phyloP scores from a whole-genome alignment of 2,113 vertebrate species.

The Festucalex cinctus region DNA sequence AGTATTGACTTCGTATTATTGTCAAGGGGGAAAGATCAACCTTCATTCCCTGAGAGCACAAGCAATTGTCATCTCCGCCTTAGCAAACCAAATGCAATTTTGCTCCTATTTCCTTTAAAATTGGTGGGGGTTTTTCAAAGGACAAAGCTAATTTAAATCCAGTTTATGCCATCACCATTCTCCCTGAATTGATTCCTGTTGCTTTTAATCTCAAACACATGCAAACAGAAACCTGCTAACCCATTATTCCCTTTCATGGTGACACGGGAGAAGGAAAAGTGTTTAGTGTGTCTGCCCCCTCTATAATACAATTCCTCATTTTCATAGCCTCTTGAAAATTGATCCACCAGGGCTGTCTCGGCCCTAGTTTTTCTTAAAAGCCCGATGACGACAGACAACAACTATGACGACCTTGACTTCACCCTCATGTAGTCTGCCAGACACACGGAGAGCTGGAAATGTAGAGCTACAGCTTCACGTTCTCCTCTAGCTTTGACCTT shows the following conservation, averaged over 20 bases:
- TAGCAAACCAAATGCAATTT: conserved; percentile 9
- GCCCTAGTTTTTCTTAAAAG: conserved; percentile 52
- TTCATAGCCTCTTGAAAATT: conserved; percentile 40
- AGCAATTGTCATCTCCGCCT: neutral
- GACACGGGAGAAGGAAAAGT: conserved; percentile 25
- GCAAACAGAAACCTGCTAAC: conserved; percentile 13
- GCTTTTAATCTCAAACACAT: conserved; percentile 9
- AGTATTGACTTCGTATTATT: conserved; percentile 7
- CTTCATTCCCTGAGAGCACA: neutral
- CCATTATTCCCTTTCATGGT: conserved; percentile 29
- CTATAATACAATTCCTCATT: conserved; percentile 33
- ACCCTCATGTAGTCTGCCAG: conserved; percentile 34
- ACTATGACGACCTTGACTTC: conserved; percentile 57
- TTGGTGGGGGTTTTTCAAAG: neutral
- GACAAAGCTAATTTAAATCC: conserved; percentile 9
- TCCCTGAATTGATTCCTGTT: conserved; percentile 9
- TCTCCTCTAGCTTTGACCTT: conserved; percentile 59
- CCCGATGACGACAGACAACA: conserved; percentile 53
- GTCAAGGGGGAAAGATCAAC: neutral
- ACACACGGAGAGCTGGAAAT: conserved; percentile 42
- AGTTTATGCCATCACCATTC: neutral
- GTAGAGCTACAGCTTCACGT: conserved; percentile 51
- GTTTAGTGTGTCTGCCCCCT: conserved; percentile 16
- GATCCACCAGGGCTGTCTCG: conserved; percentile 42
- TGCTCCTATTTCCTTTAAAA: conserved; percentile 17